Evolutionary conservation across 2,113 vertebrate genomes (phyloP), one percentile per base, ranked within the genome.

Genomic region (Eira barbara): DNA sequence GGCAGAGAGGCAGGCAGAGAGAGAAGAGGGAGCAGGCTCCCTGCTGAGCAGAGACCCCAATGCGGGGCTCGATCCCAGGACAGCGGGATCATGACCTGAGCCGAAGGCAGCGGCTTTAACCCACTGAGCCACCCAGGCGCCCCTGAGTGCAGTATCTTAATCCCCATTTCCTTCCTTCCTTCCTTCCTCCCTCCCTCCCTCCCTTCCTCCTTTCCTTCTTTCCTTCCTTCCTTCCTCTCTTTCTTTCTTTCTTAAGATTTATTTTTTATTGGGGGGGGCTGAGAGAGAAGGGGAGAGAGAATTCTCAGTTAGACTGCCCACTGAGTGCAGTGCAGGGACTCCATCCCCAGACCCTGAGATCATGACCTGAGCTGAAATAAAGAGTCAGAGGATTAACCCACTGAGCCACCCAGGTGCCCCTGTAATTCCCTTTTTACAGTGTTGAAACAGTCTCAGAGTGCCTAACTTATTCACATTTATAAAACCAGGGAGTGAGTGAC

Each of bases 201-300:
- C 1, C 4, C 59, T 61, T 2, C 4, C 25, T 61, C 4, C 1
- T 25, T 61, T 2, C 10, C 10, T 61, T 4, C 4, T 25, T 61
- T 11, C 4, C 25, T 61, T 27, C 9, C 57, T 59, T 10, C 3
- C 55, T 57, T 2, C 1, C 55, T 57, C 21, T 9, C 61, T 63
- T 13, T 63, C 61, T 63, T 14, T 63, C 61, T 63, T 29, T 55
- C 55, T 52, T 52, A 61, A 31, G 63, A 36, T 69, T 69, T 69
- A 36, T 69, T 36, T 20, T 69, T 69, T 20, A 36, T 69, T 20
- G 34, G 34, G 67, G 67, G 4, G 17, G 34, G 17, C 34, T 21
- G 34, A 21, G 67, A 15, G 34, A 9, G 8, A 36, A 7, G 8
- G 8, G 13, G n/a, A 69, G 17, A 69, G 65, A 69, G 8, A 36